A percentile compares a stretch with the other conserved stretches of the same genome.
Conservation (phyloP, 2,797 vertebrate genomes). For the Smutsia gigantea region DNA sequence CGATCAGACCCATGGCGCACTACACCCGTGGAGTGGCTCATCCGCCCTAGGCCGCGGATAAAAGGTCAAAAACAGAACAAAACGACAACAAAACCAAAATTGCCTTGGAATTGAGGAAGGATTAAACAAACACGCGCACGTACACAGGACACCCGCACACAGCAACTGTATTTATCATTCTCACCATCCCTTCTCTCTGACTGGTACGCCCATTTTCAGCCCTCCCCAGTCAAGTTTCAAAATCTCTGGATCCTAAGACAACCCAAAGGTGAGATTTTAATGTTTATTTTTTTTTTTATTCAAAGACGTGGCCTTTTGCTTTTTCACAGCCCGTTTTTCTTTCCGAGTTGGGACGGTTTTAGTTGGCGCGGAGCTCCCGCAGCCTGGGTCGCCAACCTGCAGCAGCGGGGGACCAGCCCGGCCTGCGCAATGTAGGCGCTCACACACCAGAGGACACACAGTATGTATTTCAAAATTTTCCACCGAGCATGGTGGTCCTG, state of each 20-base stretch:
- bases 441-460: constrained; percentile 15
- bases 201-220: neutral
- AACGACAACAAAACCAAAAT: neutral
- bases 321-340: constrained; percentile 47
- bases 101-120: neutral
- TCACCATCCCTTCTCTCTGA: neutral
- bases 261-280: neutral
- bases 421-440: neutral
- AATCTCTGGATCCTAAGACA: neutral
- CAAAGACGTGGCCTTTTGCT: neutral
- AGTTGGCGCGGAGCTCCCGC: neutral
- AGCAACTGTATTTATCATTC: neutral
- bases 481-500: neutral
- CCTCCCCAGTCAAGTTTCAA: neutral
- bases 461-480: constrained; percentile 25
- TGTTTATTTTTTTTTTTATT: neutral
- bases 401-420: neutral
- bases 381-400: constrained; percentile 35
- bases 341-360: constrained; percentile 15
- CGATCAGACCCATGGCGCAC: accelerated
- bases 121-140: neutral
- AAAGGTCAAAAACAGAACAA: neutral
- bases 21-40: neutral
- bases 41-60: neutral
- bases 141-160: neutral